Evolutionary conservation across 1,140 invertebrate species (phyloP), one percentile per base, ranked within the genome.

Genomic region (Ephestia elutella): DNA sequence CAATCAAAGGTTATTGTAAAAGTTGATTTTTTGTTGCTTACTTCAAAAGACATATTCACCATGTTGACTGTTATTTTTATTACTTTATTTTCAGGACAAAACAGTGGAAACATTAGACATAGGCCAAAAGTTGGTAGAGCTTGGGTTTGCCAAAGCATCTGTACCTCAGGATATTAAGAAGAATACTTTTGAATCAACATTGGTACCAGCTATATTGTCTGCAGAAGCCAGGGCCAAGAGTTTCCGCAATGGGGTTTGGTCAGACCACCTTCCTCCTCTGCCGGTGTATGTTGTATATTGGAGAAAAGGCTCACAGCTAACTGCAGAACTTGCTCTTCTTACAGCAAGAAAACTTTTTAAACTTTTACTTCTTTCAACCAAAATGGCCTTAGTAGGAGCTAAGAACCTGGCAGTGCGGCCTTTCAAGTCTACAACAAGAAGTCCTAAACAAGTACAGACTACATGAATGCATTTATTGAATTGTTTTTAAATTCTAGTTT

Each of bases 81-180:
- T 8, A 32, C 17, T 55, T 65, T 56, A 32, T 51, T 86, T 84
- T 30, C 68, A 88, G 86, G 68, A 66, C 38, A 88, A 86, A 66
- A 70, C 73, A 32, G 64, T 75, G 30, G 83, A 88, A 63, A 88
- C 75, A 25, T 64, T 88, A 49, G 82, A 88, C 62, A 60, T 88
- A 65, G 86, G 80, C 49, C 71, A 86, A 62, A 86, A 81, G 58
- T 62, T 88, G 51, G 78, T 88, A 11, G 81, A 88, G 63, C 81
- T 88, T 57, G 86, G 86, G 15, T 88, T 81, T 73, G 86, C 86
- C 44, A 78, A 81, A 68, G 75, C 78, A 5, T 80, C 74, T 53
- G 68, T 88, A 0, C 82, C 86, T 5, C 59, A 68, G 55, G 60
- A 63, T 21, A 68, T 86, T 20, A 60, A 75, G 62, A 88, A 88